A percentile compares a stretch with the other conserved stretches of the same genome.
These are phyloP conservation scores for Acronicta alni DNA, from an alignment of 2,888 invertebrate species.

Conservation along the genomic window DNA sequence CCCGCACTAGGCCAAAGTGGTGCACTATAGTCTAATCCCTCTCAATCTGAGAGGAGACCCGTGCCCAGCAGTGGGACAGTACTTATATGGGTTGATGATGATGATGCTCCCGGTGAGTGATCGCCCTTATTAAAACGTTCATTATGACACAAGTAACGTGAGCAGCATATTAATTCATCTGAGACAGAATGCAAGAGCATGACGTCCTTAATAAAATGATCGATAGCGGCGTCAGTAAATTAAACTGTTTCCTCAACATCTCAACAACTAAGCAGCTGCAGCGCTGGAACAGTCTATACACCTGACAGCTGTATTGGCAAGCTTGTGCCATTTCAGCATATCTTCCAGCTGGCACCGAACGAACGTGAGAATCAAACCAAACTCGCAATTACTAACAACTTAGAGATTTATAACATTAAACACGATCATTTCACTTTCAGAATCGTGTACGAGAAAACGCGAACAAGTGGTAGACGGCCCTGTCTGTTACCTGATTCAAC, in stretches of 20 bases:
- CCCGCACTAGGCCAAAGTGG: too few relatives aligned
- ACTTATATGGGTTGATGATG: too few relatives aligned
- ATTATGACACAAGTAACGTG: too few relatives aligned
- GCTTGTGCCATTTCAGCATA: slow-evolving; percentile 36
- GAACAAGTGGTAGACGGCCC: slow-evolving; percentile 71
- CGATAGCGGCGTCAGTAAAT: slow-evolving; percentile 2
- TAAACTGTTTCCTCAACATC: slow-evolving; percentile 21
- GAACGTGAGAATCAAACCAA: slow-evolving; percentile 57
- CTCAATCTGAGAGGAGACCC: too few relatives aligned
- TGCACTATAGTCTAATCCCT: too few relatives aligned
- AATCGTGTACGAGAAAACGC: slow-evolving; percentile 79
- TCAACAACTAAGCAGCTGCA: slow-evolving; percentile 6
- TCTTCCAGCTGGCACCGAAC: slow-evolving; percentile 36
- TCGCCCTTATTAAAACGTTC: too few relatives aligned
- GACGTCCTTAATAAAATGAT: neutral
- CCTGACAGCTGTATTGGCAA: slow-evolving; percentile 46
- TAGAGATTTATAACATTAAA: slow-evolving; percentile 75
- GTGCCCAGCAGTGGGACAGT: too few relatives aligned
- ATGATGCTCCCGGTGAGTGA: too few relatives aligned
- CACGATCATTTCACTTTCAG: slow-evolving; percentile 80
- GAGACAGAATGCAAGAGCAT: neutral
- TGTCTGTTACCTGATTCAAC: slow-evolving; percentile 55
- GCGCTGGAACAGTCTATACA: slow-evolving; percentile 22
- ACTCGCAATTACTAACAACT: slow-evolving; percentile 66
- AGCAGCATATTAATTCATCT: neutral